Percentiles rank a stretch among this genome's conserved stretches.
Evolutionary conservation across 2,888 invertebrate genomes (phyloP).

Genomic region (Caenorhabditis uteleia): DNA sequence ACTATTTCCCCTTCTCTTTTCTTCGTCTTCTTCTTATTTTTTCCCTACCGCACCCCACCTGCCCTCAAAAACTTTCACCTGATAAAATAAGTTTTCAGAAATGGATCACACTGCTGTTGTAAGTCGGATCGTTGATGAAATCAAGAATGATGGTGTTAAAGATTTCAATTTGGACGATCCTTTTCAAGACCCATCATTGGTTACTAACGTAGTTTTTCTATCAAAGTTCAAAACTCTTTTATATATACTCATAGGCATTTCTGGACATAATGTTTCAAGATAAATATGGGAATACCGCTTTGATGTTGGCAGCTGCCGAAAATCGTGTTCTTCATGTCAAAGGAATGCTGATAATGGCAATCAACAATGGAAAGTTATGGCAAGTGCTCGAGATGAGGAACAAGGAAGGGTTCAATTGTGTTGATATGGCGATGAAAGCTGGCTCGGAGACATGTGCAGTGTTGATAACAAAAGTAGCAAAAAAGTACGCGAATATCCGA

Average conservation of each 20-base stretch:
- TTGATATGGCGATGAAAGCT: slow-evolving; percentile 42
- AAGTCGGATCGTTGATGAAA: slow-evolving; percentile 23
- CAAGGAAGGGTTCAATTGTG: slow-evolving; percentile 35
- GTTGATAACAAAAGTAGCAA: slow-evolving; percentile 34
- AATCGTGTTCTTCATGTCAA: slow-evolving; percentile 46
- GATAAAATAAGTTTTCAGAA: background rate
- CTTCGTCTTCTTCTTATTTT: background rate
- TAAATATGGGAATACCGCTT: slow-evolving; percentile 47
- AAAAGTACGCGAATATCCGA: slow-evolving; percentile 25
- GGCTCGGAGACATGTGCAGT: slow-evolving; percentile 39
- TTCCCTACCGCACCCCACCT: background rate
- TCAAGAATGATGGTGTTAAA: slow-evolving; percentile 11
- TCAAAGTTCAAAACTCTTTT: background rate
- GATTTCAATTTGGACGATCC: slow-evolving; percentile 42
- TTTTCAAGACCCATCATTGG: slow-evolving; percentile 40
- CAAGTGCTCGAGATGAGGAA: slow-evolving; percentile 48
- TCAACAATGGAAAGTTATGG: slow-evolving; percentile 43
- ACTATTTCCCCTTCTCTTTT: background rate
- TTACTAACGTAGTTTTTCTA: slow-evolving; percentile 17
- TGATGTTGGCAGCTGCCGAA: slow-evolving; percentile 51
- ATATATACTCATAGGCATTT: slow-evolving; percentile 24
- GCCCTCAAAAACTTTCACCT: background rate
- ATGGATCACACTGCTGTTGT: slow-evolving; percentile 20
- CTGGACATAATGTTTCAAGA: slow-evolving; percentile 52
- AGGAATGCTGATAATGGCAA: slow-evolving; percentile 43